Percentiles rank a stretch among this genome's conserved stretches.
phyloP scores from a whole-genome alignment of 2,113 vertebrate species.

The Lanius collurio region DNA sequence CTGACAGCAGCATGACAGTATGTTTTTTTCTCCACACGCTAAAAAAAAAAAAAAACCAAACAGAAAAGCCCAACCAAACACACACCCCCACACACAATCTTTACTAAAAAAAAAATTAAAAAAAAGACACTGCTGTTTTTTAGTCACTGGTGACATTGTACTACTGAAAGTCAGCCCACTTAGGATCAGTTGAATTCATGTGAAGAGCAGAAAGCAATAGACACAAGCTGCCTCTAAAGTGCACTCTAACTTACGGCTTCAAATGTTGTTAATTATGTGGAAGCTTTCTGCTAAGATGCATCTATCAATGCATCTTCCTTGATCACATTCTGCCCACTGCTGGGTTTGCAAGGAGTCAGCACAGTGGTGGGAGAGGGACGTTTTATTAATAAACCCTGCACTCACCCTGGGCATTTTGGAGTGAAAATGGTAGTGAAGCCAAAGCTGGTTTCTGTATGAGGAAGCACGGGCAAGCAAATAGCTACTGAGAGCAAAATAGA shows the following conservation, averaged over 20 bases:
- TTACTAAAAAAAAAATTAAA: not conserved
- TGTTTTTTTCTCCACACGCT: not conserved
- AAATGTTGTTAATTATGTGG: not conserved
- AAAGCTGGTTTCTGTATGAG: not conserved
- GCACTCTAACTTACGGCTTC: not conserved
- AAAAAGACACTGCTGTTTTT: too few relatives aligned
- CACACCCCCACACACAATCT: not conserved
- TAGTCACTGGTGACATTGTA: not conserved
- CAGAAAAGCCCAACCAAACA: not conserved
- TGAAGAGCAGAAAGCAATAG: not conserved
- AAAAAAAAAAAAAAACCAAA: not conserved
- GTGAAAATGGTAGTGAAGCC: not conserved
- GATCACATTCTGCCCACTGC: constrained; percentile 41
- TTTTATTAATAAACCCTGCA: not conserved
- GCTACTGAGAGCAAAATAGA: not conserved
- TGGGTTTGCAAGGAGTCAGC: constrained; percentile 20
- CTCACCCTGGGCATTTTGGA: not conserved
- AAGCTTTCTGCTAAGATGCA: not conserved
- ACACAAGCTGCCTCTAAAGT: not conserved
- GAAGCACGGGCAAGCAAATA: not conserved
- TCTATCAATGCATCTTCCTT: not conserved
- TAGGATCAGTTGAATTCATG: fast-evolving
- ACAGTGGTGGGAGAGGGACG: not conserved
- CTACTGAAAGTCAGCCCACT: not conserved
- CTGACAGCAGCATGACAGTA: not conserved